Evolutionary conservation across 2,888 invertebrate species (phyloP).

Genomic region (Callinectes sapidus): DNA sequence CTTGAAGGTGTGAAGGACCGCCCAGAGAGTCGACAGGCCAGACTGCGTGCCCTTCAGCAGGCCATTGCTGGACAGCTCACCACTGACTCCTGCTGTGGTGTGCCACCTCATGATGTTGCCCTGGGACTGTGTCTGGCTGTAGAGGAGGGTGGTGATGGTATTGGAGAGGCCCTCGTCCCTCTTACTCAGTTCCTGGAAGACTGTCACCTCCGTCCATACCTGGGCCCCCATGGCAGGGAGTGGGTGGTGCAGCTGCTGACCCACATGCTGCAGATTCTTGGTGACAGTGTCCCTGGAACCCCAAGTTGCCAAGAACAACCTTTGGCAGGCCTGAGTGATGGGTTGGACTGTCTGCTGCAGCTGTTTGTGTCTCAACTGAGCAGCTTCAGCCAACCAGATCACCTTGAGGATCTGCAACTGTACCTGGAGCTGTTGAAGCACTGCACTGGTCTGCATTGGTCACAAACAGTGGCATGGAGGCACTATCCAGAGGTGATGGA

Average conservation of each 20-base stretch:
- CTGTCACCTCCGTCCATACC: conserved; percentile 54
- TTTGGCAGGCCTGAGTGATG: conserved; percentile 5
- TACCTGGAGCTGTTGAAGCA: conserved; percentile 39
- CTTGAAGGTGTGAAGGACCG: neutral
- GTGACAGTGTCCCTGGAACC: neutral
- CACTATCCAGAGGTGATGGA: conserved; percentile 45
- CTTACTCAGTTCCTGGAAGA: conserved; percentile 36
- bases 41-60: conserved; percentile 13
- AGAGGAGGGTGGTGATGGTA: conserved; percentile 5
- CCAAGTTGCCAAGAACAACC: neutral
- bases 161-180: neutral
- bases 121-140: conserved; percentile 47
- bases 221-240: conserved; percentile 1
- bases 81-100: neutral
- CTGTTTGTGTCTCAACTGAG: conserved; percentile 31
- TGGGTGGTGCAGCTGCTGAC: conserved; percentile 46
- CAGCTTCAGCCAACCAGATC: conserved; percentile 26
- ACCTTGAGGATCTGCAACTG: conserved; percentile 37
- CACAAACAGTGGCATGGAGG: neutral
- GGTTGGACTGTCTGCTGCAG: conserved; percentile 42
- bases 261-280: conserved; percentile 40
- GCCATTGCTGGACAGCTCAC: conserved; percentile 21
- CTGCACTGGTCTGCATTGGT: neutral
- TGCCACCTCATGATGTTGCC: conserved; percentile 46
- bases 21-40: conserved; percentile 2